Evolutionary conservation across 2,113 vertebrate genomes (phyloP).

Genomic region (Loxodonta africana): DNA sequence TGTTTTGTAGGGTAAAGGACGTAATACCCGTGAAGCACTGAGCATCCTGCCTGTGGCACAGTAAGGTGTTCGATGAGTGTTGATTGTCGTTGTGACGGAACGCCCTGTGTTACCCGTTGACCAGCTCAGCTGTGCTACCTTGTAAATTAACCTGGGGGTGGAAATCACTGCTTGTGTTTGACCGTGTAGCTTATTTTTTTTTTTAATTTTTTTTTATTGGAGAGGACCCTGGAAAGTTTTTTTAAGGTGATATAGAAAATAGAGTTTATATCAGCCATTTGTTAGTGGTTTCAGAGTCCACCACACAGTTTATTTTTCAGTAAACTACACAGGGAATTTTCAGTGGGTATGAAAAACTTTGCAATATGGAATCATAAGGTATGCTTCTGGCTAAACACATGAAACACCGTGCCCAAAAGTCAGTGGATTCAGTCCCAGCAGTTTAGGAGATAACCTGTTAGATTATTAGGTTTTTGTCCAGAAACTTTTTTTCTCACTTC

Average conservation of each 20-base stretch:
- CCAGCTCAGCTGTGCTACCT: not conserved
- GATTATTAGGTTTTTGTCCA: not conserved
- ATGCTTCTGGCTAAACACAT: not conserved
- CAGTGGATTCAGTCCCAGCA: not conserved
- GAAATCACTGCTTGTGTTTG: not conserved
- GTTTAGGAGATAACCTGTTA: not conserved
- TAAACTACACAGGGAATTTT: not conserved
- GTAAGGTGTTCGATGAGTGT: too few species aligned
- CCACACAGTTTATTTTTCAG: not conserved
- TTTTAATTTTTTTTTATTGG: not conserved
- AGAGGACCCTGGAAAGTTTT: not conserved
- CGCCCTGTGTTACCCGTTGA: not conserved
- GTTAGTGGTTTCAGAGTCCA: not conserved
- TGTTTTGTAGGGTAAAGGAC: too few species aligned
- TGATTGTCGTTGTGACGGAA: not conserved
- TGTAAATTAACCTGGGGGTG: not conserved
- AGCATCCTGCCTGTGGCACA: fast-evolving
- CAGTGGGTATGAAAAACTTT: not conserved
- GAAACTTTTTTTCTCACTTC: not conserved
- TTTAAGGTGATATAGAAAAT: not conserved
- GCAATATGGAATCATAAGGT: not conserved
- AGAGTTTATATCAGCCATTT: not conserved
- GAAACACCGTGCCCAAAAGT: not conserved
- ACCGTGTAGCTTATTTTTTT: not conserved
- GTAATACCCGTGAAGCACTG: fast-evolving